These are phyloP conservation scores for Spodoptera litura DNA, from an alignment of 1,140 invertebrate genomes.

Conservation along the genomic window DNA sequence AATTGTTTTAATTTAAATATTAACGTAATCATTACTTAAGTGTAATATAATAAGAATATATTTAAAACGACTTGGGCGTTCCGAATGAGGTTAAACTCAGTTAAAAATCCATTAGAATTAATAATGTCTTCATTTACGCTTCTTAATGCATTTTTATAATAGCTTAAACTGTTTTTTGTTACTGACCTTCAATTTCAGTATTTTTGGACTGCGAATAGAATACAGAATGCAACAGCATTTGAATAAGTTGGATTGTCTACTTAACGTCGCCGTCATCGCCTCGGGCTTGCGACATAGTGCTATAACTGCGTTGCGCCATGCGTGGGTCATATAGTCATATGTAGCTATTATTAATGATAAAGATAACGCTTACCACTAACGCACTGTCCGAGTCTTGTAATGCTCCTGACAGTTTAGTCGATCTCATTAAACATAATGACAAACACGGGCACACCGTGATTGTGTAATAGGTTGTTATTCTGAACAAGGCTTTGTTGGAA, in stretches of 20 bases:
- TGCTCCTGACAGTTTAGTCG: background rate
- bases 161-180: background rate
- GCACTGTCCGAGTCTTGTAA: background rate
- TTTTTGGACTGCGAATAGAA: slow-evolving; percentile 20
- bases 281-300: slow-evolving; percentile 50
- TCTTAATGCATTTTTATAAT: background rate
- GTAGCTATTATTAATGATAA: slow-evolving; percentile 53
- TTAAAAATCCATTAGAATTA: slow-evolving; percentile 30
- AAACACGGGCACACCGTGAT: background rate
- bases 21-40: background rate
- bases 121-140: background rate
- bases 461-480: background rate
- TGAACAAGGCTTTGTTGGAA: background rate
- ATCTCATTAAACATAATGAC: slow-evolving; percentile 22
- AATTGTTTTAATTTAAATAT: background rate
- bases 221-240: slow-evolving; percentile 41
- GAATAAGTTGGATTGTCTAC: slow-evolving; percentile 45
- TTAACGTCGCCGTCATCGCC: slow-evolving; percentile 42
- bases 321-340: slow-evolving; percentile 47
- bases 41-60: background rate
- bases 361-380: slow-evolving; percentile 36
- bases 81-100: background rate
- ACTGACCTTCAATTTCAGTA: slow-evolving; percentile 20
- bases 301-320: slow-evolving; percentile 53
- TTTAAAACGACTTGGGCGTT: background rate